A percentile compares a stretch with the other conserved stretches of the same genome.
Evolutionary conservation across 2,888 invertebrate genomes (phyloP).

Genomic region (Linyphia triangularis): DNA sequence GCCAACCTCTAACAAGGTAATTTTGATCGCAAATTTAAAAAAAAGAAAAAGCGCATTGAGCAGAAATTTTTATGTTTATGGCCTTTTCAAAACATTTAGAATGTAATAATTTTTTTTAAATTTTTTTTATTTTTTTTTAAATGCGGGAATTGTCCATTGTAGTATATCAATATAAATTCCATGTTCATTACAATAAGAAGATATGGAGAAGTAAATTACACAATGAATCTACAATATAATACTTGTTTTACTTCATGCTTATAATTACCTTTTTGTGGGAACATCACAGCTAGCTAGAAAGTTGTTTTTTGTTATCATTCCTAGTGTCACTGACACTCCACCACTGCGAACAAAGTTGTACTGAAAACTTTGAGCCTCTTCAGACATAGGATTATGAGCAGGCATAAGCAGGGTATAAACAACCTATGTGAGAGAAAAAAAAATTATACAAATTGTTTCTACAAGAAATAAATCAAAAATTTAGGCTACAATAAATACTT

Average conservation of each 20-base stretch:
- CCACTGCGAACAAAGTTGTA: conserved; percentile 85
- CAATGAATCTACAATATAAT: not conserved
- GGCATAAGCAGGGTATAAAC: conserved; percentile 93
- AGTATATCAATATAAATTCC: no score
- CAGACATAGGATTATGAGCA: conserved; percentile 88
- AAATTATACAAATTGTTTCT: no score
- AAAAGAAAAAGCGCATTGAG: no score
- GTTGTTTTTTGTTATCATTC: conserved; percentile 91
- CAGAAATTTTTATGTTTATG: no score
- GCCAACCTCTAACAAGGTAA: no score
- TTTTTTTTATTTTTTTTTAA: no score
- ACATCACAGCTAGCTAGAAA: conserved; percentile 89
- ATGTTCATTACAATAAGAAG: not conserved
- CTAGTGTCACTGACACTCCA: conserved; percentile 86
- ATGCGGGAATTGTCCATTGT: no score
- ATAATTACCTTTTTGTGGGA: conserved; percentile 84
- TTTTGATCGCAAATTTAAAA: no score
- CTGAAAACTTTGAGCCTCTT: conserved; percentile 86
- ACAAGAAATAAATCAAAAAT: no score
- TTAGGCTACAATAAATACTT: no score
- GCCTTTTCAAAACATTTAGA: no score
- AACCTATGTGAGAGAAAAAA: conserved; percentile 29
- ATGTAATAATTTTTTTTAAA: no score
- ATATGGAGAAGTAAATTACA: not conserved
- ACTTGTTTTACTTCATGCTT: not conserved